Base-by-base conservation (phyloP, 1,140 invertebrate species). In the Drosophila saltans region DNA sequence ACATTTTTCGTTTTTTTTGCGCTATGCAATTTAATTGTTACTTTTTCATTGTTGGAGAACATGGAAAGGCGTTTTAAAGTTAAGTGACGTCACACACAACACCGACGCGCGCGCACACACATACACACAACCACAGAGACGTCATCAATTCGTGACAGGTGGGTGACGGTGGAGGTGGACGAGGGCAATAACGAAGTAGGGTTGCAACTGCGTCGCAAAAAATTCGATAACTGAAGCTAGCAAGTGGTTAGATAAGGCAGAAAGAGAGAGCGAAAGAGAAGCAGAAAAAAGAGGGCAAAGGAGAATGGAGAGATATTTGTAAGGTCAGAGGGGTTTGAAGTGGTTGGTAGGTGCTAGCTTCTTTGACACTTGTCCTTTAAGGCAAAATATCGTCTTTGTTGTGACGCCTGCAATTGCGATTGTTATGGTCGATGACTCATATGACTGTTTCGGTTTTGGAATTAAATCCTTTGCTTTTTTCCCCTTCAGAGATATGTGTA, bases 81-180 rank as follows among this genome's bases (percentile, higher is more conserved):
- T 77, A 63, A 75, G 69, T 78, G 75, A 72, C 55, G 16, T 66
- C 68, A 43, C 62, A 60, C 40, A 59, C 70, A 59, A 41, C 56
- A 41, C 67, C 68, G 73, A 75, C 73, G 72, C 72, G 68, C 72
- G 45, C 33, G 56, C 30, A 24, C 28, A 57, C 45, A 45, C 43
- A 45, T 3, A 45, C 6, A 45, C 43, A 45, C 43, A 21, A 48
- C 16, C 45, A 21, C 30, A 77, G 71, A 78, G 83, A 83, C 83
- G 83, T 88, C 83, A 88, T 78, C 72, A 83, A 67, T 83, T 80
- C 75, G 81, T 88, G 88, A 89, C 84, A 88, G 84, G 84, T 88
- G 76, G 75, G 65, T 63, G 55, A 68, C 59, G 72, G 58, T 58
- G 59, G 48, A 69, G 39, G 69, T 28, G 60, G 16, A n/a, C 24